Evolutionary conservation across 2,113 vertebrate species (phyloP).

Genomic region (Scartelaos histophorus): DNA sequence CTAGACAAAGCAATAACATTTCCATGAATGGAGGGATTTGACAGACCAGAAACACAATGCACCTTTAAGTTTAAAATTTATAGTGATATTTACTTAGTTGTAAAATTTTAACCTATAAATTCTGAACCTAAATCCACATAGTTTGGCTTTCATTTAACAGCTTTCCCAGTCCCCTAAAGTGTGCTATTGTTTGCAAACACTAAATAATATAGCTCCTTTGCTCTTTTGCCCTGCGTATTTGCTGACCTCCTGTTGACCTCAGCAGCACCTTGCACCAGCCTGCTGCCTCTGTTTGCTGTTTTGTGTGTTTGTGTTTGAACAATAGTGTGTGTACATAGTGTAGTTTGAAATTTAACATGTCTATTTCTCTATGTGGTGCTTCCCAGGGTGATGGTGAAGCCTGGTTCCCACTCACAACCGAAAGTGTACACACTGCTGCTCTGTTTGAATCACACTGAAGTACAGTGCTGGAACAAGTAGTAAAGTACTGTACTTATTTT

Average conservation of each 20-base stretch:
- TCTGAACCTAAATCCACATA: background rate
- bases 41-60: too few relatives aligned
- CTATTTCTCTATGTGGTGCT: background rate
- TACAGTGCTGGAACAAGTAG: too few relatives aligned
- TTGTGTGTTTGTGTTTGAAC: constrained; percentile 15
- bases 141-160: background rate
- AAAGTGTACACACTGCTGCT: constrained; percentile 52
- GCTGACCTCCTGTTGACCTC: background rate
- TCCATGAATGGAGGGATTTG: too few relatives aligned
- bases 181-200: background rate
- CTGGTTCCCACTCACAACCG: constrained; percentile 38
- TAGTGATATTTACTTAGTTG: too few relatives aligned
- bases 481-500: too few relatives aligned
- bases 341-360: constrained; percentile 17
- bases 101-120: background rate
- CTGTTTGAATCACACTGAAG: constrained; percentile 47
- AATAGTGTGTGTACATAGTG: constrained; percentile 17
- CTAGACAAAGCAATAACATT: too few relatives aligned
- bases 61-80: too few relatives aligned
- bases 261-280: background rate
- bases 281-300: constrained; percentile 5
- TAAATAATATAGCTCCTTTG: background rate
- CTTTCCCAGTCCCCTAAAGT: background rate
- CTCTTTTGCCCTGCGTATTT: background rate
- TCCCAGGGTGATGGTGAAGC: constrained; percentile 34